Evolutionary conservation across 2,113 vertebrate species (phyloP).

Genomic region (Vidua chalybeata): DNA sequence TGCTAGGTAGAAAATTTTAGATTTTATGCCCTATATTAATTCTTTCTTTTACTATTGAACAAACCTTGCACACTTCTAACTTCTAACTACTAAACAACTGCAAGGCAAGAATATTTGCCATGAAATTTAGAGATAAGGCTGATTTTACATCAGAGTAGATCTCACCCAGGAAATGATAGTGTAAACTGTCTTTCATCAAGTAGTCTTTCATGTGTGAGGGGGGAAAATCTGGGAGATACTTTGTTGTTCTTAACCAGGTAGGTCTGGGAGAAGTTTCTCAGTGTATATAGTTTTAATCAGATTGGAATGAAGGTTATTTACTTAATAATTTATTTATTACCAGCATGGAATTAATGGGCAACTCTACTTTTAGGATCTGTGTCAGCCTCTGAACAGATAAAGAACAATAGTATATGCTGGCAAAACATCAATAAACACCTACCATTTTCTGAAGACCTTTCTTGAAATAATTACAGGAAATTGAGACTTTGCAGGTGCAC

Average conservation of each 20-base stretch:
- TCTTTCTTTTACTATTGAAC: background rate
- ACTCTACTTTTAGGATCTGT: background rate
- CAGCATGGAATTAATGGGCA: background rate
- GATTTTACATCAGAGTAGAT: background rate
- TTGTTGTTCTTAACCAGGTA: background rate
- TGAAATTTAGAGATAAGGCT: background rate
- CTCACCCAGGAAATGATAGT: background rate
- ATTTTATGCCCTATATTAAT: background rate
- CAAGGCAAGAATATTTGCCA: background rate
- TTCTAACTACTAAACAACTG: background rate
- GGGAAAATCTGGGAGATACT: background rate
- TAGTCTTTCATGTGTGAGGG: background rate
- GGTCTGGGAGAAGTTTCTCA: background rate
- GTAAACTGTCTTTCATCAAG: background rate
- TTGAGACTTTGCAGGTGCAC: background rate
- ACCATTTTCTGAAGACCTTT: background rate
- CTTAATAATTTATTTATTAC: background rate
- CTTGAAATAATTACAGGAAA: background rate
- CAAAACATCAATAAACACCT: background rate
- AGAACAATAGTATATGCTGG: background rate
- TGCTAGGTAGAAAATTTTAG: background rate
- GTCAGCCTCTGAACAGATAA: background rate
- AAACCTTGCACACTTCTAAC: background rate
- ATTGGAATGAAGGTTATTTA: background rate
- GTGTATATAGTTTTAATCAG: background rate